Evolutionary conservation across 2,113 vertebrate species (phyloP).

Genomic region (Clarias batrachus): DNA sequence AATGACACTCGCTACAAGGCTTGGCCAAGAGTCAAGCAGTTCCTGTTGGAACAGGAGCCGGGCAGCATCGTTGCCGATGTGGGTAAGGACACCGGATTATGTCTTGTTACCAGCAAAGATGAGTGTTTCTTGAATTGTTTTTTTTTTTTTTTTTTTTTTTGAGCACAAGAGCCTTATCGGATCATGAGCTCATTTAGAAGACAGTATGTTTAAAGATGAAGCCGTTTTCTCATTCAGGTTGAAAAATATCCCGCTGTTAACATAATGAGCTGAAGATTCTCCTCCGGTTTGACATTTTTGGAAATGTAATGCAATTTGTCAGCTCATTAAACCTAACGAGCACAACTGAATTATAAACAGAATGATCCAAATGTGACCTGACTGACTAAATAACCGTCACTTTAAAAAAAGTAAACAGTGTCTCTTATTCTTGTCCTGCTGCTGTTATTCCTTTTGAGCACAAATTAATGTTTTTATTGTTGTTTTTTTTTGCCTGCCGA

Average conservation of each 20-base stretch:
- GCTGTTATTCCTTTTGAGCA: not conserved
- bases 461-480: not conserved
- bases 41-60: conserved; percentile 74
- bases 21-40: conserved; percentile 77
- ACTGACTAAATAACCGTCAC: not conserved
- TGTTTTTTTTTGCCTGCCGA: not conserved
- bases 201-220: not conserved
- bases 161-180: not conserved
- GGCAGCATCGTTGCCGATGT: conserved; percentile 78
- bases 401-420: not conserved
- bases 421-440: not conserved
- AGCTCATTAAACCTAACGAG: conserved; percentile 27
- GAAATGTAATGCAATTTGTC: conserved; percentile 26
- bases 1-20: conserved; percentile 75
- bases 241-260: conserved; percentile 5
- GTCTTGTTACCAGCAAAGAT: not conserved
- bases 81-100: conserved; percentile 60
- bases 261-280: not conserved
- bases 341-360: not conserved
- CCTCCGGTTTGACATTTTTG: not conserved
- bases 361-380: not conserved
- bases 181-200: not conserved
- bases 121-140: not conserved
- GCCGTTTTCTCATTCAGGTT: not conserved
- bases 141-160: not conserved